Conservation (phyloP, 2,888 invertebrate species). For the Phalera bucephala region DNA sequence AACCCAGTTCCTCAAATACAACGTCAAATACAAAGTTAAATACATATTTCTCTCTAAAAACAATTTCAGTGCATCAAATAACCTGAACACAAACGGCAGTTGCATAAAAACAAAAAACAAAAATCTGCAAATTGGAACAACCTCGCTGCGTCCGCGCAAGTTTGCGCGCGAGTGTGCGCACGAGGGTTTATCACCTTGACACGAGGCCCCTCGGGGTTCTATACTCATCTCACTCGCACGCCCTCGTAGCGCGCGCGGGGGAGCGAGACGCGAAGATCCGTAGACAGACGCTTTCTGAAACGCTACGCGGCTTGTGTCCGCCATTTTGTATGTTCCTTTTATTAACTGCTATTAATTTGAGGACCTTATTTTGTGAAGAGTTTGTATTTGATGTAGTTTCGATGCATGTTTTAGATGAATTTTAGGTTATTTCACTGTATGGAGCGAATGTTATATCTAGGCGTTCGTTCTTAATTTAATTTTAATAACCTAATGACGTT, state of each 20-base stretch:
- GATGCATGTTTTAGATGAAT: too few relatives aligned
- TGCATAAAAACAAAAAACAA: slow-evolving; percentile 30
- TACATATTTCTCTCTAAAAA: too few relatives aligned
- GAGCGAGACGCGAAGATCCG: slow-evolving; percentile 58
- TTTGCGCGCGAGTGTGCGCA: slow-evolving; percentile 41
- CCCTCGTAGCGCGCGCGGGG: slow-evolving; percentile 48
- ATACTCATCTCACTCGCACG: slow-evolving; percentile 49
- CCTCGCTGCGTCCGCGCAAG: slow-evolving; percentile 39
- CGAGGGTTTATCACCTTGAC: slow-evolving; percentile 77
- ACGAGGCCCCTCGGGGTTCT: slow-evolving; percentile 71
- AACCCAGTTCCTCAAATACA: too few relatives aligned
- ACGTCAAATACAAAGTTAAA: too few relatives aligned
- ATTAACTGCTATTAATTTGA: slow-evolving; percentile 57
- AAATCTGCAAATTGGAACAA: slow-evolving; percentile 41
- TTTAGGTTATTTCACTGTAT: too few relatives aligned
- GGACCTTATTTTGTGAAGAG: slow-evolving; percentile 32
- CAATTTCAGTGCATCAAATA: slow-evolving; percentile 23
- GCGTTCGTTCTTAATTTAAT: too few relatives aligned
- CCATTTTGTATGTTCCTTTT: slow-evolving; percentile 73
- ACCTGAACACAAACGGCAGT: slow-evolving; percentile 15
- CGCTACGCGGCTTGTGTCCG: slow-evolving; percentile 69
- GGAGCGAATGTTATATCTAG: too few relatives aligned
- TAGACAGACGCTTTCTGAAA: slow-evolving; percentile 80
- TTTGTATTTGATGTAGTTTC: too few relatives aligned
- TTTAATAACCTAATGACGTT: too few relatives aligned